Evolutionary conservation across 2,113 vertebrate species (phyloP), one percentile per base, ranked within the genome.

Genomic region (Reinhardtius hippoglossoides): DNA sequence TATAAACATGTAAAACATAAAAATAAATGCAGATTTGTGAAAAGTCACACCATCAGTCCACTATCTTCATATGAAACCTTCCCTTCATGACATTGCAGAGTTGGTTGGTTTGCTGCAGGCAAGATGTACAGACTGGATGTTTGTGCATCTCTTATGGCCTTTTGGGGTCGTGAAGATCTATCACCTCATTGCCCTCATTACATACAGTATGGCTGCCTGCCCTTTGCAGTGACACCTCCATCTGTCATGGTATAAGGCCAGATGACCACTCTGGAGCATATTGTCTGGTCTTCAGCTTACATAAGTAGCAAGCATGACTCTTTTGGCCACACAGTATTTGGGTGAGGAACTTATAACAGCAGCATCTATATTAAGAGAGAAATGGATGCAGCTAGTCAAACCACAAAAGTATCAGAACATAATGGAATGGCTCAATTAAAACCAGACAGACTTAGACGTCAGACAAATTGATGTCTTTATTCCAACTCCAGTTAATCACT

Each of bases 171-270:
- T 3, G 18, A 52, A 55, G 59, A 82, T 73, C 71, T 65, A 81
- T 88, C 71, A 86, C 64, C 44, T 66, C 54, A 23, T 24, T 63
- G 62, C 71, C 59, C 52, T 78, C 66, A 63, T 74, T 82, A 62
- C 48, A 82, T 18, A 59, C 55, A 57, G 55, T 60, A 80, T 87
- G 78, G 76, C 72, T 84, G 56, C 26, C 23, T 80, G 82, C 87
- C 90, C 91, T 88, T 91, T 90, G 64, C 64, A 76, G 42, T 68
- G 65, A 62, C 73, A 60, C 67, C 15, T 71, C 61, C 60, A 77
- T 80, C 72, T 61, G 68, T 73, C 64, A 35, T 56, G 16, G 31
- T 10, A 7, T 31, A 16, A 15, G 57, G 3, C 74, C 63, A 50
- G 67, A 74, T 16, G 46, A 42, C 31, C 20, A 21, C 48, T n/a